Evolutionary conservation across 35 echinoderm and acorn worm genomes (phyloP).

Genomic region (Holothuria glaberrima): DNA sequence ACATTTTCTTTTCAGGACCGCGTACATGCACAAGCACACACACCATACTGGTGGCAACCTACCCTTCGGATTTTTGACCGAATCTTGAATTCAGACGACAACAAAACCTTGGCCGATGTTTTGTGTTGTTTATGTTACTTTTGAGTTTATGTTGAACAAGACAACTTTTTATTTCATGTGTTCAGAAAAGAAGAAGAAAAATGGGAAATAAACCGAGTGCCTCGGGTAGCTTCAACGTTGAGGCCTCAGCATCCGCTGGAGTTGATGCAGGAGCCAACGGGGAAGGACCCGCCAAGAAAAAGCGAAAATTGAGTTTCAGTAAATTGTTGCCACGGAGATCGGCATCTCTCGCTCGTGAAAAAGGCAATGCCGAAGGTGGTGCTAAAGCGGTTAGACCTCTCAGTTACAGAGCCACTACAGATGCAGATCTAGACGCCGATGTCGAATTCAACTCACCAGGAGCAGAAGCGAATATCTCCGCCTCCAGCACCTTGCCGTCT

Average conservation of each 20-base stretch:
- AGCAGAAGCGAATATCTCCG: background rate
- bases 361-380: constrained; percentile 29
- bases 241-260: constrained; percentile 39
- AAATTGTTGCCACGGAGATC: constrained; percentile 51
- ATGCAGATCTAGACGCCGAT: constrained; percentile 53
- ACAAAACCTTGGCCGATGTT: constrained; percentile 42
- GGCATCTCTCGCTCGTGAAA: constrained; percentile 34
- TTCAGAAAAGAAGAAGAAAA: background rate
- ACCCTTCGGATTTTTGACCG: constrained; percentile 22
- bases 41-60: constrained; percentile 10
- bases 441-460: constrained; percentile 48
- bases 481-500: background rate
- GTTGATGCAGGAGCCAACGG: constrained; percentile 51
- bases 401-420: constrained; percentile 50
- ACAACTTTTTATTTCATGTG: constrained; percentile 40
- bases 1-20: constrained; percentile 34
- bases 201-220: constrained; percentile 64
- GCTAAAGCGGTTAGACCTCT: constrained; percentile 37
- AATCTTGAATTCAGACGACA: constrained; percentile 26
- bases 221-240: constrained; percentile 50
- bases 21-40: constrained; percentile 37
- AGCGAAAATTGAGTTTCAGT: constrained; percentile 57
- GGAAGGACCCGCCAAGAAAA: constrained; percentile 60
- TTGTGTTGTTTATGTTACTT: constrained; percentile 31
- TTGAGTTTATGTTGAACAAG: constrained; percentile 40